Base-by-base conservation (phyloP, 2,888 invertebrate species). In the Erynnis tages region DNA sequence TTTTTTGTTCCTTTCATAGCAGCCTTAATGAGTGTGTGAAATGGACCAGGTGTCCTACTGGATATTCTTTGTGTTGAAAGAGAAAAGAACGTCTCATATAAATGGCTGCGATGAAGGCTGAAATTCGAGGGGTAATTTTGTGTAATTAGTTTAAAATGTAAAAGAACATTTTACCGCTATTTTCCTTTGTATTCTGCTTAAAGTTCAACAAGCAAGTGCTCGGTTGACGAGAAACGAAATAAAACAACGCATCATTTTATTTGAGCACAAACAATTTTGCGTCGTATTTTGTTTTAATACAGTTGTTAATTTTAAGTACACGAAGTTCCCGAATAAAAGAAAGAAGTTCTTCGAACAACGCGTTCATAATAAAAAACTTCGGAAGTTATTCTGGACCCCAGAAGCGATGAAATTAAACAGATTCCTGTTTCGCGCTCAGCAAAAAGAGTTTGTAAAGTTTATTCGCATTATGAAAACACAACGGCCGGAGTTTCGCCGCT, bases 401-500 rank as follows among this genome's bases (percentile, higher is more conserved):
- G 41, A 27, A 41, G 49, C 37, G 34, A 44, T 38, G 46, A 54
- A 54, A 47, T 47, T 54, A 52, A 14, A 40, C 29, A 55, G 44
- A 45, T 52, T 53, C 52, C 53, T 50, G 54, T 48, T 32, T 47
- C 27, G 40, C 45, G 38, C 21, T 41, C 41, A 52, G 50, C 49
- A 35, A 46, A 55, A 56, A 60, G 47, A 46, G 53, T 45, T 58
- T 45, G 43, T 54, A 53, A 61, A 61, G 60, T 61, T 56, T 40
- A 43, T 27, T 54, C 40, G 37, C 52, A 59, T 64, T 68, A 66
- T 60, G 55, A 65, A 65, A 67, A 66, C 43, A 41, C 35, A 32
- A 41, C 10, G 45, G 37, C 37, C 59, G 60, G 54, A 60, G 59
- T 61, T 60, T 55, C 54, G 63, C 64, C 63, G 66, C 61, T 69